A percentile compares a stretch with the other conserved stretches of the same genome.
These are phyloP conservation scores for Columba guinea DNA, from an alignment of 2,797 vertebrate species.

Conservation along the genomic window DNA sequence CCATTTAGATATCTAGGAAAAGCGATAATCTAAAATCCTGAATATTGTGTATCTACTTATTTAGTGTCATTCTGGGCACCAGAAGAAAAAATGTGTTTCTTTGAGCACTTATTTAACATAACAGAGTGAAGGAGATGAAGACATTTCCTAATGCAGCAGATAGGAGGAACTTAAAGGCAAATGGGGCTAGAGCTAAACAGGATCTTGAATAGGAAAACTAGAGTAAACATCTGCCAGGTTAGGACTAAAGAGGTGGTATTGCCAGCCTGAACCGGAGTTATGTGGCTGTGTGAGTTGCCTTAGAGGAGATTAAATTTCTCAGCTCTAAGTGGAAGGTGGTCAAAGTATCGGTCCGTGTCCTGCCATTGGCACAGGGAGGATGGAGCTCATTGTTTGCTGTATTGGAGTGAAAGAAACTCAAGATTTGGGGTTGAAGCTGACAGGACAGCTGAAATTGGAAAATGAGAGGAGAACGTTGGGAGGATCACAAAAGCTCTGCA, in stretches of 20 bases:
- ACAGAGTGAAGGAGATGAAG: not conserved
- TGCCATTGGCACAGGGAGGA: not conserved
- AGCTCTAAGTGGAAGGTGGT: not conserved
- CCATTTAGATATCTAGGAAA: not conserved
- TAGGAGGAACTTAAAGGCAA: not conserved
- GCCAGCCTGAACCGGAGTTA: not conserved
- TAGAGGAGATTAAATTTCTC: not conserved
- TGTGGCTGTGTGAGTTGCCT: not conserved
- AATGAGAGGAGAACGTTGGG: not conserved
- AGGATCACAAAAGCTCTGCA: not conserved
- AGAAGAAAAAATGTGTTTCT: not conserved
- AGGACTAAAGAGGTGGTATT: not conserved
- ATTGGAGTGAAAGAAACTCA: not conserved
- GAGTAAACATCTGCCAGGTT: not conserved
- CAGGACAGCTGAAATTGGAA: not conserved
- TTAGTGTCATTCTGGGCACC: not conserved
- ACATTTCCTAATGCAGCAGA: not conserved
- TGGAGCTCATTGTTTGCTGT: not conserved
- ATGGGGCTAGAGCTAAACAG: not conserved
- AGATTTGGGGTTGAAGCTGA: not conserved
- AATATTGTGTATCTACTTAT: not conserved
- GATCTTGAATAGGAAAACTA: not conserved
- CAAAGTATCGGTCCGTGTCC: accelerated
- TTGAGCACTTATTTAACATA: not conserved
- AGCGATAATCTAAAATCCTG: not conserved